phyloP scores from a whole-genome alignment of 2,797 vertebrate species.

The Coreius guichenoti region DNA sequence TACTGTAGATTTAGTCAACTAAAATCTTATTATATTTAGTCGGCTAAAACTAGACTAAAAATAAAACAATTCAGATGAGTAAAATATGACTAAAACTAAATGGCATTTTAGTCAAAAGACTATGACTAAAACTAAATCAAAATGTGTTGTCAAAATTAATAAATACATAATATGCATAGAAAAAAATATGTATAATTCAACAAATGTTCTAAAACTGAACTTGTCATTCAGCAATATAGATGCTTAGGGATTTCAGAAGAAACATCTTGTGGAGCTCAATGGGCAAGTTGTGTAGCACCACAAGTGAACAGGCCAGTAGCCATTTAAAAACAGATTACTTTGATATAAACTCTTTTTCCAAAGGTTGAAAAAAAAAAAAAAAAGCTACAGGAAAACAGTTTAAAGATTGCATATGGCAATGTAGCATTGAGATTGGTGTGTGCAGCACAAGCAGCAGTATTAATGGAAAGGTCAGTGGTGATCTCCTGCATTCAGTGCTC shows the following conservation, averaged over 20 bases:
- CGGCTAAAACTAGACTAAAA: too few relatives aligned
- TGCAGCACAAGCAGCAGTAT: slow-evolving; percentile 40
- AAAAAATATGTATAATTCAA: neutral
- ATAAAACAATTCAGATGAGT: too few relatives aligned
- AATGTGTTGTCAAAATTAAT: too few relatives aligned
- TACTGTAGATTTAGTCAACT: too few relatives aligned
- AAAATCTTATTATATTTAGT: too few relatives aligned
- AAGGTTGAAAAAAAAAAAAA: slow-evolving; percentile 36
- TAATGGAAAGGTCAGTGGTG: slow-evolving; percentile 52
- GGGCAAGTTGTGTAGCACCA: neutral
- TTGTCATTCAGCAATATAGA: neutral
- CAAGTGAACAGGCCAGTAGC: slow-evolving; percentile 2
- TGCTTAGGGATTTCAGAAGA: neutral
- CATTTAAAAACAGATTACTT: slow-evolving; percentile 32
- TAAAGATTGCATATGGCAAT: slow-evolving; percentile 48
- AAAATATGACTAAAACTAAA: too few relatives aligned
- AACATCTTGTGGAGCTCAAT: neutral
- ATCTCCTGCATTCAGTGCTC: slow-evolving; percentile 29
- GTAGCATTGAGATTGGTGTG: slow-evolving; percentile 16
- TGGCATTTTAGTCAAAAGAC: too few relatives aligned
- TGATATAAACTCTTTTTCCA: neutral
- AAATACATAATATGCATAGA: too few relatives aligned
- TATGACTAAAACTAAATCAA: too few relatives aligned
- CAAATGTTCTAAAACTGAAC: neutral
- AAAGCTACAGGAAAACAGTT: neutral